A percentile compares a stretch with the other conserved stretches of the same genome.
These are phyloP conservation scores for Brachypodius melanocephalos DNA, from an alignment of 2,113 vertebrate species.

Conservation along the genomic window DNA sequence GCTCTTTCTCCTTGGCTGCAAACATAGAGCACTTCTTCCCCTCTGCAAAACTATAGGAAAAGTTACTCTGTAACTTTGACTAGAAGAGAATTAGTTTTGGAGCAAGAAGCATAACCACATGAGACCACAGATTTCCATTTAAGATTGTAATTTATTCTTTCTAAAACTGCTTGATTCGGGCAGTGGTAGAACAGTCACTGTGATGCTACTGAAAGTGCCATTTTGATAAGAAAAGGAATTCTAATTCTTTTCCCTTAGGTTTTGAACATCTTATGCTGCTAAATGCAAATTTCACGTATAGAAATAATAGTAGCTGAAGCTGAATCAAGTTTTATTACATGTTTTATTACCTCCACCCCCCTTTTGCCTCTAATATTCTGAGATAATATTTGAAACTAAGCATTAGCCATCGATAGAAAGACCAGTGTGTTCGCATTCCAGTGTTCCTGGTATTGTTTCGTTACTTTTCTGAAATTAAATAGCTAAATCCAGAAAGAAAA, in stretches of 20 bases:
- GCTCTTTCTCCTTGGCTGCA: background rate
- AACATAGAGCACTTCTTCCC: background rate
- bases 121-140: background rate
- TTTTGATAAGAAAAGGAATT: background rate
- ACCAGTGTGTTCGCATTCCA: background rate
- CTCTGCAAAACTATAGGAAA: background rate
- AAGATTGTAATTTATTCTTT: background rate
- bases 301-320: background rate
- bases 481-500: background rate
- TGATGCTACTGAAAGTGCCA: background rate
- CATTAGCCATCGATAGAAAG: background rate
- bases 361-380: background rate
- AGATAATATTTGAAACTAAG: background rate
- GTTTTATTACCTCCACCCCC: rapidly evolving
- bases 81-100: background rate
- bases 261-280: background rate
- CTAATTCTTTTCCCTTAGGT: background rate
- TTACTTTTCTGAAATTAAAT: background rate
- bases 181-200: background rate
- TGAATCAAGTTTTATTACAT: background rate
- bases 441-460: background rate
- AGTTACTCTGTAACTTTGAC: background rate
- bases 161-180: background rate
- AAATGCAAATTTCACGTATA: background rate
- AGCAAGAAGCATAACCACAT: background rate